Percentiles rank a stretch among this genome's conserved stretches.
phyloP scores from a whole-genome alignment of 2,888 invertebrate species.

The Tetramorium bicarinatum region DNA sequence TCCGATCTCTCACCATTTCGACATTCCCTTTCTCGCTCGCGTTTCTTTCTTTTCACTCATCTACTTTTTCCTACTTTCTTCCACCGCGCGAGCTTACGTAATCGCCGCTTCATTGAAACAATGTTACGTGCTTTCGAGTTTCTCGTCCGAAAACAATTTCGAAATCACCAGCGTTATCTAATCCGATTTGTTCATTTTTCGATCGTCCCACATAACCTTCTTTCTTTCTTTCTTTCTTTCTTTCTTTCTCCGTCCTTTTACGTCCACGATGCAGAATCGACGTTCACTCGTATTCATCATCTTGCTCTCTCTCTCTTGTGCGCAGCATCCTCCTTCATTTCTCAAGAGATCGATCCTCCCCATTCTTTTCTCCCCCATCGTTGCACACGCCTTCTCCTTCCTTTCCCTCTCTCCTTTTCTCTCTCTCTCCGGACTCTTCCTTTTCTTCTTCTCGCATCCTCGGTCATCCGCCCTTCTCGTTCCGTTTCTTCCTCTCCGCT shows the following conservation, averaged over 20 bases:
- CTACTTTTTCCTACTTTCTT: constrained; percentile 62
- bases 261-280: constrained; percentile 1
- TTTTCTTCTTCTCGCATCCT: neutral
- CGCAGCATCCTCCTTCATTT: constrained; percentile 10
- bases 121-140: constrained; percentile 6
- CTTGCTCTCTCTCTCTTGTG: constrained; percentile 12
- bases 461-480: constrained; percentile 27
- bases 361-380: constrained; percentile 16
- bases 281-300: neutral
- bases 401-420: neutral
- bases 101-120: constrained; percentile 32
- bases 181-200: constrained; percentile 34
- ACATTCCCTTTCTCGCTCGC: constrained; percentile 50
- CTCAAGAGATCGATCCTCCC: constrained; percentile 23
- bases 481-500: constrained; percentile 46
- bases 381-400: constrained; percentile 15
- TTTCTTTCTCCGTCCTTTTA: neutral
- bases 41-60: constrained; percentile 53
- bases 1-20: neutral
- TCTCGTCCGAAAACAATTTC: neutral
- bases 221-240: neutral
- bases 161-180: neutral
- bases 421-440: neutral
- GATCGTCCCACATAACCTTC: constrained; percentile 14
- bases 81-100: constrained; percentile 49